phyloP scores from a whole-genome alignment of 2,797 vertebrate genomes.

The Takifugu ocellatus region DNA sequence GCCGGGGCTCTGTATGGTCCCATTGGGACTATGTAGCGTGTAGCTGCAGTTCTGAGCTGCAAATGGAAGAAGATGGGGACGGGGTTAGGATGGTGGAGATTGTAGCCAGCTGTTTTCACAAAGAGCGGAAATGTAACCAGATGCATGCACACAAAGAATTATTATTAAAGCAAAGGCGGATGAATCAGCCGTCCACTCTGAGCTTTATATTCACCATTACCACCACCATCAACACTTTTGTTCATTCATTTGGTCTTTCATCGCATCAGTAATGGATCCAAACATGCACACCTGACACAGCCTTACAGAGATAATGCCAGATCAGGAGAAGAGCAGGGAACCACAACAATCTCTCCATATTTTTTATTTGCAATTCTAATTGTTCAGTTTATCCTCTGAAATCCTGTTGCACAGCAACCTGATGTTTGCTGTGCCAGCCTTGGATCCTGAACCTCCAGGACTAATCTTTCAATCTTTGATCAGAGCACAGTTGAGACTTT shows the following conservation, averaged over 20 bases:
- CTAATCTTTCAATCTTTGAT: conserved; percentile 36
- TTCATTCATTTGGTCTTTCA: conserved; percentile 35
- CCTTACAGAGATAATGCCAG: conserved; percentile 23
- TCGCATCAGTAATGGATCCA: conserved; percentile 42
- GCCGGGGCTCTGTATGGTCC: conserved; percentile 96
- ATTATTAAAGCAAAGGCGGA: conserved; percentile 53
- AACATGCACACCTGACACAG: conserved; percentile 38
- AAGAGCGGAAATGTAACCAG: not conserved
- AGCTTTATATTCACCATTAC: conserved; percentile 29
- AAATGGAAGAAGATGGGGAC: conserved; percentile 41
- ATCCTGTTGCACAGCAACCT: conserved; percentile 39
- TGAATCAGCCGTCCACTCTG: conserved; percentile 24
- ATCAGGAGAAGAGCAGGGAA: conserved; percentile 3
- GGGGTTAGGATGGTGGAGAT: conserved; percentile 9
- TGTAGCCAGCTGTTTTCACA: conserved; percentile 33
- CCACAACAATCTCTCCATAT: not conserved
- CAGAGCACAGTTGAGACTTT: conserved; percentile 35
- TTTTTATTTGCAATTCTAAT: not conserved
- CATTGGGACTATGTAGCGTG: conserved; percentile 88
- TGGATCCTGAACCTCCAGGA: conserved; percentile 40
- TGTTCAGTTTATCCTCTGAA: conserved; percentile 55
- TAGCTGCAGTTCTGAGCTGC: conserved; percentile 97
- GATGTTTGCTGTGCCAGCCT: not conserved
- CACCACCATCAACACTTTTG: conserved; percentile 46
- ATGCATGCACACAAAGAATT: conserved; percentile 32